A percentile compares a stretch with the other conserved stretches of the same genome.
These are phyloP conservation scores for Acipenser oxyrinchus DNA, from an alignment of 2,797 vertebrate genomes.

Conservation along the genomic window DNA sequence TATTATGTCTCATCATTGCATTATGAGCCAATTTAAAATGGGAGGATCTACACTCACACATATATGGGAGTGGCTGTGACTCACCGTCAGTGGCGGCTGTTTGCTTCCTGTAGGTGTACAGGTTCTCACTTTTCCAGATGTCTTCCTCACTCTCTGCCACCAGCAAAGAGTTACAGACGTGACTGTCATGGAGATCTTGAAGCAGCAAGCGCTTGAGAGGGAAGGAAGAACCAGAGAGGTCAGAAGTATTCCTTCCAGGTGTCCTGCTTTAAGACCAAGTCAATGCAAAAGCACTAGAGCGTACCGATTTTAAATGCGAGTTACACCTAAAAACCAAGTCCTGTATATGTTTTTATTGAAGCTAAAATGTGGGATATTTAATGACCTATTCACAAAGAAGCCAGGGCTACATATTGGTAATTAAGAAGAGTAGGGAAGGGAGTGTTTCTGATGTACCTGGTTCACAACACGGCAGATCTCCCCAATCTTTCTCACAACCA, in stretches of 20 bases:
- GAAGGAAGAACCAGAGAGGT: neutral
- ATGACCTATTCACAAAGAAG: neutral
- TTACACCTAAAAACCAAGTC: neutral
- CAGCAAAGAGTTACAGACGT: conserved; percentile 86
- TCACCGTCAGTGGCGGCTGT: conserved; percentile 75
- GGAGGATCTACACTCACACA: too few relatives aligned
- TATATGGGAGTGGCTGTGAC: neutral
- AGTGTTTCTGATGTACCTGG: conserved; percentile 60
- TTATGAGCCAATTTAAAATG: too few relatives aligned
- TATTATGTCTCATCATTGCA: too few relatives aligned
- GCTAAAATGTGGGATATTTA: neutral
- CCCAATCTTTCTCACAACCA: conserved; percentile 78
- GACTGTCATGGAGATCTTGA: conserved; percentile 92
- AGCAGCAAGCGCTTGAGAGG: conserved; percentile 74
- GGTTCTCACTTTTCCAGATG: conserved; percentile 91
- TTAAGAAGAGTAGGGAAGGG: neutral
- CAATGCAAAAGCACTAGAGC: too few relatives aligned
- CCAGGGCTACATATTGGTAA: neutral
- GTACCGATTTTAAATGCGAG: too few relatives aligned
- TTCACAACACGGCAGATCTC: conserved; percentile 93
- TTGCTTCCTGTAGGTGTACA: conserved; percentile 68
- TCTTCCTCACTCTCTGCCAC: conserved; percentile 97
- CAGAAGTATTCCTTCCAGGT: neutral
- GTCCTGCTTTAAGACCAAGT: too few relatives aligned
- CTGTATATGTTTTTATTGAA: neutral